Base-by-base conservation (phyloP, 2,888 invertebrate species). In the Zygaena filipendulae region DNA sequence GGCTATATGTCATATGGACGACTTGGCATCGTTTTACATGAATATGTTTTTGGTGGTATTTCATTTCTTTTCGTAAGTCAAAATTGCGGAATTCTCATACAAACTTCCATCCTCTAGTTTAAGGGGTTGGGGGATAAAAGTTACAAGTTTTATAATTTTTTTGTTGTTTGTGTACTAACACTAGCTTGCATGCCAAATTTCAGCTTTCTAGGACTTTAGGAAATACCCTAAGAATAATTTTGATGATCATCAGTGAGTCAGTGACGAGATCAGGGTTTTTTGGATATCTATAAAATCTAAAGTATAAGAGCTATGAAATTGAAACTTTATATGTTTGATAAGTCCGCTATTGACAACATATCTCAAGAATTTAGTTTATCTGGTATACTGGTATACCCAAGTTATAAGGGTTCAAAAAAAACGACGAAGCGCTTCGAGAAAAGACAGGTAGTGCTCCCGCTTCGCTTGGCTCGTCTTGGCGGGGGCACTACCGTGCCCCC, bases 401-500 rank as follows among this genome's bases (percentile, higher is more conserved):
- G 16, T 16, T 16, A 16, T 16, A 16, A 16, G 16, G 16, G 16
- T 16, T 16, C 16, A 16, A 16, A 16, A n/a, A 16, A 6, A 6
- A 16, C 16, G 16, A 16, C 16, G 16, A 16, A 16, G 16, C 16
- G 16, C 16, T 16, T 16, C 16, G 16, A 16, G 16, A 23, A 23
- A 23, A 10, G 23, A n/a, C 11, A 23, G 23, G 23, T 23, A 23
- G 11, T n/a, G 11, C 23, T 23, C 4, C 11, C 11, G 23, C 12
- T 23, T 23, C 23, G 23, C 23, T 23, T 23, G 23, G 12, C 23
- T 23, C 23, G 23, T 23, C 23, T 23, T 23, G 11, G 23, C 23
- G 23, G 23, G 23, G 23, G 23, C 23, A 23, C 23, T 23, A 12
- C 23, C 23, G 6, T 23, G 23, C 23, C 11, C 23, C 23, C 16